These are phyloP conservation scores for Myiozetetes cayanensis DNA, from an alignment of 2,113 vertebrate species.

Conservation along the genomic window DNA sequence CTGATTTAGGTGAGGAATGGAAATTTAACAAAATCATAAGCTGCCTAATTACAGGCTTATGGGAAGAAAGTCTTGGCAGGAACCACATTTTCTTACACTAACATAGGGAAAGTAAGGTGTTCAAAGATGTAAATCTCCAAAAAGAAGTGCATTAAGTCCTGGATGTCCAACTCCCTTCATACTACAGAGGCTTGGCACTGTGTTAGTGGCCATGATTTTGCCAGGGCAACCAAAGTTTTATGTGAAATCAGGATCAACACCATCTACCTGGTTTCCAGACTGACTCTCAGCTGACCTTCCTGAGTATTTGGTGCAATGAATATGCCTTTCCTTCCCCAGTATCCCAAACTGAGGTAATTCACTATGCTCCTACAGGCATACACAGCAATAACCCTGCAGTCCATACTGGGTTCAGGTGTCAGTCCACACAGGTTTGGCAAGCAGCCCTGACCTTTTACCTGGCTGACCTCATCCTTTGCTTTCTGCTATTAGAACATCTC, in stretches of 20 bases:
- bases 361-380: background rate
- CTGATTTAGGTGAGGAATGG: background rate
- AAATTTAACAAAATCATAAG: background rate
- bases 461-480: background rate
- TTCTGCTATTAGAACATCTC: background rate
- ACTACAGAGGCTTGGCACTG: background rate
- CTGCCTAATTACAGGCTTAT: background rate
- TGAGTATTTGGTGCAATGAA: background rate
- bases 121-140: background rate
- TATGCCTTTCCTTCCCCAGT: accelerated
- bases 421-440: background rate
- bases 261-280: background rate
- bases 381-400: background rate
- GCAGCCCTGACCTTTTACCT: background rate
- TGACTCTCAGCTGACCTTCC: background rate
- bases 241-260: background rate
- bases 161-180: background rate
- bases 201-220: background rate
- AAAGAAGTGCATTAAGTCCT: background rate
- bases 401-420: accelerated
- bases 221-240: background rate
- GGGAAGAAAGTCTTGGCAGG: background rate
- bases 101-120: background rate
- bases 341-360: background rate
- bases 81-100: background rate